Evolutionary conservation across 2,888 invertebrate genomes (phyloP), one percentile per base, ranked within the genome.

Genomic region (Seira sanloemensis): DNA sequence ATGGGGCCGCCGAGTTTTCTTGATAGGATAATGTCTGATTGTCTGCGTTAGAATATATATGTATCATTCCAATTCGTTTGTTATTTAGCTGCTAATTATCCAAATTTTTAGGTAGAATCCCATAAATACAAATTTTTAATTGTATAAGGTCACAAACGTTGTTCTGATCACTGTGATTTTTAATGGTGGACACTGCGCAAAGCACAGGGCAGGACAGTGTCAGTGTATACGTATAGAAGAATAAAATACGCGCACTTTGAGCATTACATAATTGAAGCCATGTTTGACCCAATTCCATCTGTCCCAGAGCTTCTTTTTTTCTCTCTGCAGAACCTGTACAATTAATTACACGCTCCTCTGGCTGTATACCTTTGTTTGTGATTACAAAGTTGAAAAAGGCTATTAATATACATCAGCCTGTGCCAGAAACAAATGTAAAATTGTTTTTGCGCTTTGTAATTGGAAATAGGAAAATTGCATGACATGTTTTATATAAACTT

Each of bases 231-330:
- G 68, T 26, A 26, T 68, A 5, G 18, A 26, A 12, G 26, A 67
- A 23, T 71, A 37, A n/a, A n/a, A n/a, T 18, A 18, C n/a, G 50
- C 16, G 50, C 50, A 50, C 16, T 50, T 50, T n/a, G 2, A 2
- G 50, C 12, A 54, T 69, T 62, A 50, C 25, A 58, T 25, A 81
- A 81, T 65, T 75, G 69, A 75, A 75, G 21, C 46, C 75, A 75
- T 75, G 75, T 80, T 81, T 81, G 81, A 81, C 81, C 81, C 71
- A 81, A 27, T 75, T 81, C 75, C 65, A 65, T 50, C n/a, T 75
- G 75, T 81, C 81, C 75, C 81, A 81, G 81, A 81, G 75, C 81
- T 75, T 75, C 75, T 75, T 75, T 71, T 25, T 27, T 58, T 23
- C 62, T 21, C 21, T 2, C 21, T 12, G 62, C 62, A 1, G 21